Evolutionary conservation across 1,140 invertebrate species (phyloP).

Genomic region (Trichogramma pretiosum): DNA sequence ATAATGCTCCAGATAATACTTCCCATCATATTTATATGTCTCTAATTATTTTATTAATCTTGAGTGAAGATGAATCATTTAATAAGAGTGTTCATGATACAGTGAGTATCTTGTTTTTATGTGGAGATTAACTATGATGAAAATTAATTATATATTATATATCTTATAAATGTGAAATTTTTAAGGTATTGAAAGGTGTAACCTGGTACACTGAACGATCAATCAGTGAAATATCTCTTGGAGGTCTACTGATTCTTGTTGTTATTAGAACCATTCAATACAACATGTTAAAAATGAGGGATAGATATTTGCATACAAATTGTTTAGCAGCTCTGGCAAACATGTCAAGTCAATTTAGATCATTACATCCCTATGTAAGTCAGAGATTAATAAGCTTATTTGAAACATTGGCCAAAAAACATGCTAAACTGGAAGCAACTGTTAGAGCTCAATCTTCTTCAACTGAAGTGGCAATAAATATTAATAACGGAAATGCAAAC

Average conservation of each 20-base stretch:
- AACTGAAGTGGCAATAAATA: conserved; percentile 22
- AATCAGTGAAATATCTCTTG: conserved; percentile 86
- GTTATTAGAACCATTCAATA: conserved; percentile 94
- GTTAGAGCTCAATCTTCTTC: conserved; percentile 30
- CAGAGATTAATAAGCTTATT: conserved; percentile 85
- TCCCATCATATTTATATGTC: conserved; percentile 99
- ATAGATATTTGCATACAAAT: conserved; percentile 94
- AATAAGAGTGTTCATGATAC: conserved; percentile 91
- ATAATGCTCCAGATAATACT: conserved; percentile 80
- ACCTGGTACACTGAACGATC: conserved; percentile 86
- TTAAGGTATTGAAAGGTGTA: conserved; percentile 74
- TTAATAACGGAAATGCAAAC: conserved; percentile 33
- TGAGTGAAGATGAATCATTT: conserved; percentile 94
- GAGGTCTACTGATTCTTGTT: conserved; percentile 90
- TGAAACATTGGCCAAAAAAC: conserved; percentile 76
- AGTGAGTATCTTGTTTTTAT: conserved; percentile 58
- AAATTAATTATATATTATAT: conserved; percentile 22
- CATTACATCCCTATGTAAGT: conserved; percentile 91
- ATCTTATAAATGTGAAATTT: conserved; percentile 20
- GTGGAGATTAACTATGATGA: too few relatives aligned
- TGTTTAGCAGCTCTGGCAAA: conserved; percentile 96
- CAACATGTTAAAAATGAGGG: conserved; percentile 95
- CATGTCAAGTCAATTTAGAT: conserved; percentile 91
- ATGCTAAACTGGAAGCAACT: conserved; percentile 52
- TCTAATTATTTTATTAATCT: conserved; percentile 89